Evolutionary conservation across 1,140 invertebrate genomes (phyloP).

Genomic region (Pogonognathellus flavescens): DNA sequence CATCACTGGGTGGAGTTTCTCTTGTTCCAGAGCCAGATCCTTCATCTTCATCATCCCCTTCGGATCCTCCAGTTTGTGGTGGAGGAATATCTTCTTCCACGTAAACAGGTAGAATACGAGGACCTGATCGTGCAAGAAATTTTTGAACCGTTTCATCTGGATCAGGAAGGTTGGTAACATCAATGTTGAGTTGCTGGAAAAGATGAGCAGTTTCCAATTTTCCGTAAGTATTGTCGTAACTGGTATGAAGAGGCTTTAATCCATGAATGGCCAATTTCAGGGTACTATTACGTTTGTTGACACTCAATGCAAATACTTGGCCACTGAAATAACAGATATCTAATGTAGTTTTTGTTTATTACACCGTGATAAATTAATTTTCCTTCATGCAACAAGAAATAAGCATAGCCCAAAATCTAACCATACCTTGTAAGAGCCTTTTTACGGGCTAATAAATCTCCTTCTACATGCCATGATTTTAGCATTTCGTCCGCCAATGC

Average conservation of each 20-base stretch:
- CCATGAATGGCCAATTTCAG: constrained; percentile 48
- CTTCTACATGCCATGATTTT: constrained; percentile 10
- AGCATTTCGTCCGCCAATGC: constrained; percentile 50
- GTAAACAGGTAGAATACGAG: not conserved
- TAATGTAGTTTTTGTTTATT: not conserved
- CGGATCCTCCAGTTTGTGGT: not conserved
- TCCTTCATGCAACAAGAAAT: no score
- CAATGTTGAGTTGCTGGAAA: constrained; percentile 54
- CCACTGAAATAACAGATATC: not conserved
- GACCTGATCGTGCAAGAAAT: constrained; percentile 37
- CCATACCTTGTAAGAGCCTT: constrained; percentile 22
- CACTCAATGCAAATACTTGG: constrained; percentile 53
- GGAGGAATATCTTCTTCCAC: not conserved
- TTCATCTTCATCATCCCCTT: not conserved
- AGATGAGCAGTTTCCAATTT: constrained; percentile 57
- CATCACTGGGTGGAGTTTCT: not conserved
- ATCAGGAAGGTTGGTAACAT: constrained; percentile 44
- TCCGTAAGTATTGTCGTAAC: constrained; percentile 49
- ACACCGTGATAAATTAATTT: no score
- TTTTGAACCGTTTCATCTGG: constrained; percentile 51
- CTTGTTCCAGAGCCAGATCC: not conserved
- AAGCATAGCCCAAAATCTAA: no score
- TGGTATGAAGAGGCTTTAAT: constrained; percentile 39
- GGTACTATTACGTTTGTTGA: constrained; percentile 42
- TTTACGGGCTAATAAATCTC: not conserved